phyloP scores from a whole-genome alignment of 2,797 vertebrate species.

The Sebastes nivosus region DNA sequence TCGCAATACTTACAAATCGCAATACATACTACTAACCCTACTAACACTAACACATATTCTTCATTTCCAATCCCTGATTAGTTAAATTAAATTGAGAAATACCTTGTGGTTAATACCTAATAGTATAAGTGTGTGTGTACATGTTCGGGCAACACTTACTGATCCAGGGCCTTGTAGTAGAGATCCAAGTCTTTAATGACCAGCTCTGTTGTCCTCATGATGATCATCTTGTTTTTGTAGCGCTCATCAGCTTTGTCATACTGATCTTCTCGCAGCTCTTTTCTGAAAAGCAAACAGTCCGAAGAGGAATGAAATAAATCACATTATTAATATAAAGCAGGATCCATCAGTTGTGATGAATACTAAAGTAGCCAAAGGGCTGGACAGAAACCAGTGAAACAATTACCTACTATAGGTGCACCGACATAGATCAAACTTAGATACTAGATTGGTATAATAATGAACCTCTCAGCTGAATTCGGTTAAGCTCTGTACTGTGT shows the following conservation, averaged over 20 bases:
- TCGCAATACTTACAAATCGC: too few species aligned
- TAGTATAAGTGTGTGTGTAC: not conserved
- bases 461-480: not conserved
- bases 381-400: not conserved
- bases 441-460: not conserved
- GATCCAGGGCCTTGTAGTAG: slow-evolving; percentile 97
- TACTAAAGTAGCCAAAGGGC: not conserved
- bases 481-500: not conserved
- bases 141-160: slow-evolving; percentile 83
- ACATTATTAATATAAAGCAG: not conserved
- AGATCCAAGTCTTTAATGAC: slow-evolving; percentile 95
- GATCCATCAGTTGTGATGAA: not conserved
- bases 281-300: slow-evolving; percentile 75
- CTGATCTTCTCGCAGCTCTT: slow-evolving; percentile 92
- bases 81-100: not conserved
- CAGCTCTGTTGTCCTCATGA: slow-evolving; percentile 95
- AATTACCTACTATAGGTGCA: not conserved
- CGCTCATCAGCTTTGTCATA: slow-evolving; percentile 91
- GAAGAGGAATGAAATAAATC: not conserved
- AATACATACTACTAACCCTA: too few species aligned
- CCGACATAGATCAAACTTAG: not conserved
- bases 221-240: slow-evolving; percentile 94
- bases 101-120: not conserved
- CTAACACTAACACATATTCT: accelerated
- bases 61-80: not conserved